phyloP scores from a whole-genome alignment of 2,797 vertebrate species.

The Catamblyrhynchus diadema region DNA sequence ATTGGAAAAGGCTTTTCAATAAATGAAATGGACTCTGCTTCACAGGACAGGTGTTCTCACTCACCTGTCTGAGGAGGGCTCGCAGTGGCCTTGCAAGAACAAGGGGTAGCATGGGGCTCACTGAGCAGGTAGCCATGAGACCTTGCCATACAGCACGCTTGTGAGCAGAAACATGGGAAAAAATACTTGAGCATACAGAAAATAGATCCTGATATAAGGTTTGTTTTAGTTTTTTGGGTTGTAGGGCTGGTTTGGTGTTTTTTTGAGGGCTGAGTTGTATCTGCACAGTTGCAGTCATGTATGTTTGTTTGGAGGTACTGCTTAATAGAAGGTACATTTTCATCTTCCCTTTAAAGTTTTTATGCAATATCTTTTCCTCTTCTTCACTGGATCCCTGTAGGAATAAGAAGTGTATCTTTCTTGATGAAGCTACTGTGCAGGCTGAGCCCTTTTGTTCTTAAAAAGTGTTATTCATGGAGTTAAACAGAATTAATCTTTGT shows the following conservation, averaged over 20 bases:
- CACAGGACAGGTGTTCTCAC: neutral
- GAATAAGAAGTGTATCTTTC: neutral
- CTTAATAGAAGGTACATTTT: neutral
- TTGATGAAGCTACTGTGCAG: neutral
- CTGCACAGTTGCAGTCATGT: neutral
- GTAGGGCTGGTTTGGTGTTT: neutral
- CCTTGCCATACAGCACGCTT: neutral
- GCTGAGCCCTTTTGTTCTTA: neutral
- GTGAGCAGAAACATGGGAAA: neutral
- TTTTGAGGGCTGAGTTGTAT: neutral
- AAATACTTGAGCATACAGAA: neutral
- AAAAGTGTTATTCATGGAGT: neutral
- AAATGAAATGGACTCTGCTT: neutral
- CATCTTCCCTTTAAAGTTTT: neutral
- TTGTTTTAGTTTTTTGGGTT: neutral
- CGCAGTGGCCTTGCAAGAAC: neutral
- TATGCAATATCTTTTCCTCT: neutral
- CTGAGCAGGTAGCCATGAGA: neutral
- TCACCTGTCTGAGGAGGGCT: neutral
- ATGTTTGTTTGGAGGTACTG: neutral
- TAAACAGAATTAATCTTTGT: slow-evolving; percentile 9
- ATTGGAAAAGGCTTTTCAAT: neutral
- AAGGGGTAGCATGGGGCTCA: neutral
- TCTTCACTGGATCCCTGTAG: neutral
- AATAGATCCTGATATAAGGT: neutral